phyloP scores from a whole-genome alignment of 2,888 invertebrate genomes.

The Gandaritis pyraliata region DNA sequence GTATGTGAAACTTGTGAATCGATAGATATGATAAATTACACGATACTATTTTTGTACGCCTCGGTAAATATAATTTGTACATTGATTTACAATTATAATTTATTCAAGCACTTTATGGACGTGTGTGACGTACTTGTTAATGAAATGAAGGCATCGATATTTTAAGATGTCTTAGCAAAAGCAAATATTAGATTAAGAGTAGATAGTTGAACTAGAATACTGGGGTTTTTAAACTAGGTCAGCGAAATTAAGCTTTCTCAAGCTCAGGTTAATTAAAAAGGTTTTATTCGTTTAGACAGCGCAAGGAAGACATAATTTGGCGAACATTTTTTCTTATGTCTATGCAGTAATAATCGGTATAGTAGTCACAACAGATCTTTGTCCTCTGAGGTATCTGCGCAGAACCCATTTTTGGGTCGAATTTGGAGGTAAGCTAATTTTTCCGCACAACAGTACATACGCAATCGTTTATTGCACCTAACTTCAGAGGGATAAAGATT shows the following conservation, averaged over 20 bases:
- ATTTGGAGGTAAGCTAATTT: no score
- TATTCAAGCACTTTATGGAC: constrained; percentile 26
- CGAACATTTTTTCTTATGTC: neutral
- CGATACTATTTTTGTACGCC: constrained; percentile 29
- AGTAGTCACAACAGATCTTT: no score
- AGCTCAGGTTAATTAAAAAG: neutral
- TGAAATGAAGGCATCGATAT: neutral
- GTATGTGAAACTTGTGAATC: constrained; percentile 16
- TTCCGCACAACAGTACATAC: no score
- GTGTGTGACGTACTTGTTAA: neutral
- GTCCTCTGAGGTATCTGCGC: no score
- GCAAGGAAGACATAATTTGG: constrained; percentile 26
- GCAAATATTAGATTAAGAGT: no score
- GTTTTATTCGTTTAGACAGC: neutral
- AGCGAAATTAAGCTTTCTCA: no score
- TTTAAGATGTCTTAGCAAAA: neutral
- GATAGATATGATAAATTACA: constrained; percentile 30
- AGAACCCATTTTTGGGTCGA: no score
- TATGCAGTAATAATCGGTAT: no score
- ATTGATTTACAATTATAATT: constrained; percentile 28
- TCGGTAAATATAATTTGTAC: constrained; percentile 27
- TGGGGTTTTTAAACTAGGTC: neutral
- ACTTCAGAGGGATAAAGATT: no score
- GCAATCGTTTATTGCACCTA: no score
- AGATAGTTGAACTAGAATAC: constrained; percentile 3